These are phyloP conservation scores for Lagopus muta DNA, from an alignment of 2,113 vertebrate species.

Conservation along the genomic window DNA sequence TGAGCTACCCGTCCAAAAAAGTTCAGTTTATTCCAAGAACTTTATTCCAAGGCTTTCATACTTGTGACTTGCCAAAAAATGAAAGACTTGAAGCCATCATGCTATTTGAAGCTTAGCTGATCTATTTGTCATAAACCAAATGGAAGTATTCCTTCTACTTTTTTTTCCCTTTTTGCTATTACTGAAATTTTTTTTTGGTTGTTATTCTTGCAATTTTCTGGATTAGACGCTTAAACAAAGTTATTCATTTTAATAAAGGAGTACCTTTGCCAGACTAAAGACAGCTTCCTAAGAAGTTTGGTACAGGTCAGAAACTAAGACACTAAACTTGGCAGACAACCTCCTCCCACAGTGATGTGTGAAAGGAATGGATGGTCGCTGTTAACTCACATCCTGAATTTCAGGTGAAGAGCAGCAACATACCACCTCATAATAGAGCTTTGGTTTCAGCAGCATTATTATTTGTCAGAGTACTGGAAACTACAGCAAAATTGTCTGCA, in stretches of 20 bases:
- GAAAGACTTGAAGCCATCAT: neutral
- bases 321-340: neutral
- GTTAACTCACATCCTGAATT: neutral
- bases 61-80: neutral
- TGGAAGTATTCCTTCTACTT: neutral
- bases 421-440: neutral
- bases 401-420: neutral
- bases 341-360: neutral
- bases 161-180: neutral
- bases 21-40: neutral
- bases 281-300: neutral
- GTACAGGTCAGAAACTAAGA: neutral
- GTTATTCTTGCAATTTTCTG: neutral
- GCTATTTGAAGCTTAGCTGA: neutral
- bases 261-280: neutral
- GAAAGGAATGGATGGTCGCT: neutral
- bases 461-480: neutral
- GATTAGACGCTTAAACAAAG: neutral
- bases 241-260: neutral
- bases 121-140: neutral
- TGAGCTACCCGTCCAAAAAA: neutral
- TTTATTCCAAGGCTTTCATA: neutral
- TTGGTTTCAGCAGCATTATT: neutral
- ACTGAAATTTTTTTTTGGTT: neutral
- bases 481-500: neutral